These are phyloP conservation scores for Phataginus tricuspis DNA, from an alignment of 2,797 vertebrate species.

Conservation along the genomic window DNA sequence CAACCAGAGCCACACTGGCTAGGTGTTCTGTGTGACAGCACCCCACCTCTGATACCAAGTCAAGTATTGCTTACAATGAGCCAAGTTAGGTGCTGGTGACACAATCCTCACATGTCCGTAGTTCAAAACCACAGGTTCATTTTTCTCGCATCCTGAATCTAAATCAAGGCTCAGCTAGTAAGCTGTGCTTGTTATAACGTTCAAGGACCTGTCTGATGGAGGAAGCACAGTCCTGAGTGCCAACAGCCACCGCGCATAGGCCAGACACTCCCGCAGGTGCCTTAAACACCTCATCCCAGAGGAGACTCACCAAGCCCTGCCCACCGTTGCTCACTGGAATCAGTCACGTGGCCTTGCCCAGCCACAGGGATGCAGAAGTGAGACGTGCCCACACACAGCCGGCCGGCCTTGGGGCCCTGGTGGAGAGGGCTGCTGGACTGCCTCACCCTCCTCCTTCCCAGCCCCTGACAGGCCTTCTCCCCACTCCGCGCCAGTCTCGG, in stretches of 20 bases:
- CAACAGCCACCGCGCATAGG: neutral
- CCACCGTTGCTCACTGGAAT: neutral
- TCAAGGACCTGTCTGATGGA: neutral
- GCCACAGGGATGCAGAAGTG: neutral
- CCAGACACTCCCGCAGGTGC: neutral
- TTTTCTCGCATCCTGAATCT: neutral
- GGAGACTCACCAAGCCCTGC: neutral
- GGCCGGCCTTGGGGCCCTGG: no score
- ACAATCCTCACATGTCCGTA: neutral
- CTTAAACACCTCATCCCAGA: neutral
- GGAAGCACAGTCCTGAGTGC: neutral
- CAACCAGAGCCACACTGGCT: fast-evolving
- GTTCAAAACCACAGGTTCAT: neutral
- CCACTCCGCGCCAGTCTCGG: no score
- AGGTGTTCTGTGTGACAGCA: fast-evolving
- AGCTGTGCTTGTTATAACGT: neutral
- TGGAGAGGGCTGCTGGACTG: no score
- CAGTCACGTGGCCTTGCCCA: neutral
- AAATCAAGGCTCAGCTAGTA: neutral
- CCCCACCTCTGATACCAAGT: neutral
- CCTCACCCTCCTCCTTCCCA: neutral
- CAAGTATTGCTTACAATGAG: neutral
- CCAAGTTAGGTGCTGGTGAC: neutral
- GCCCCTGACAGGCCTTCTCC: no score
- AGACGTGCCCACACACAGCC: no score